Percentiles rank a stretch among this genome's conserved stretches.
Evolutionary conservation across 2,888 invertebrate genomes (phyloP).

Genomic region (Hirtodrosophila duncani): DNA sequence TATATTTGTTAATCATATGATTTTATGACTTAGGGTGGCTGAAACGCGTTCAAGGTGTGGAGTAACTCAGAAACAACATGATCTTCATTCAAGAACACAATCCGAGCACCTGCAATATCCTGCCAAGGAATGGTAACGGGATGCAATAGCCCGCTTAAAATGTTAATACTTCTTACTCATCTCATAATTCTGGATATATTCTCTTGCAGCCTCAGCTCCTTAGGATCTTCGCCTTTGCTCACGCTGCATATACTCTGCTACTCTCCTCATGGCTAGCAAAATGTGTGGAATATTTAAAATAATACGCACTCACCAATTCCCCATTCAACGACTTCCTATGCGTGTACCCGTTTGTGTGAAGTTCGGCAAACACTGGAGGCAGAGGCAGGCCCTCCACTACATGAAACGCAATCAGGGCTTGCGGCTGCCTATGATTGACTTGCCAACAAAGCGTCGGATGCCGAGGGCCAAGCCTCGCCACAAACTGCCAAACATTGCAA

Average conservation of each 20-base stretch:
- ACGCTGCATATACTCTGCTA: not conserved
- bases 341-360: slow-evolving; percentile 11
- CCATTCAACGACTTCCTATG: slow-evolving; percentile 16
- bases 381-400: slow-evolving; percentile 10
- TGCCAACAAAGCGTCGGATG: not conserved
- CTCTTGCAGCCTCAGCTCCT: not conserved
- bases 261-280: slow-evolving; percentile 8
- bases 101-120: too few relatives aligned
- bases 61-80: too few relatives aligned
- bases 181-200: too few relatives aligned
- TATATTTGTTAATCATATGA: too few relatives aligned
- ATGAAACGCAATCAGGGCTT: not conserved
- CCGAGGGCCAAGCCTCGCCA: not conserved
- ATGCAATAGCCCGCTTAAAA: too few relatives aligned
- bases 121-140: too few relatives aligned
- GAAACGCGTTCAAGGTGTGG: too few relatives aligned
- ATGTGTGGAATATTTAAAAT: slow-evolving; percentile 40
- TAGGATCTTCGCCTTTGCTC: not conserved
- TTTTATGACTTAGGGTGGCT: too few relatives aligned
- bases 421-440: too few relatives aligned
- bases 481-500: slow-evolving; percentile 18
- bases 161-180: too few relatives aligned
- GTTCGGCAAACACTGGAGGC: slow-evolving; percentile 12
- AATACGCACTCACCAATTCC: slow-evolving; percentile 27
- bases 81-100: too few relatives aligned